phyloP scores from a whole-genome alignment of 2,797 vertebrate genomes.

The Schizothorax lantsangensis region DNA sequence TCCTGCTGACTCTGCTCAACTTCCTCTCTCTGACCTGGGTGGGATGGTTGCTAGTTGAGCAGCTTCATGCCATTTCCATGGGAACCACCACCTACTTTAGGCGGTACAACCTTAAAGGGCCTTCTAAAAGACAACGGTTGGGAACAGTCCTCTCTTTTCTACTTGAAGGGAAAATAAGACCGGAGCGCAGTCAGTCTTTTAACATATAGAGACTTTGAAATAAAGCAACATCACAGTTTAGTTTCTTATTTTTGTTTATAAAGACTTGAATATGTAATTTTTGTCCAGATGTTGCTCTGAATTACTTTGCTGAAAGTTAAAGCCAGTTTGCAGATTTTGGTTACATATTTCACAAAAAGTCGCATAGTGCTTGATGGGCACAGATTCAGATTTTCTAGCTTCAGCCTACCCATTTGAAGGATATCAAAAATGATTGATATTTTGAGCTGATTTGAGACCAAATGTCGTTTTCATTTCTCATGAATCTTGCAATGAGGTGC shows the following conservation, averaged over 20 bases:
- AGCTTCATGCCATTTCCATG: constrained; percentile 75
- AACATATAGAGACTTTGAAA: constrained; percentile 70
- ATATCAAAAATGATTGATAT: not conserved
- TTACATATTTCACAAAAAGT: not conserved
- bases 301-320: not conserved
- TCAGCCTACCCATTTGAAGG: too few relatives aligned
- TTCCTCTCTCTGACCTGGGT: constrained; percentile 78
- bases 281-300: not conserved
- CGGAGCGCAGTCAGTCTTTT: constrained; percentile 64
- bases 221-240: not conserved
- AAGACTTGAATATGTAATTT: not conserved
- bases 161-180: constrained; percentile 70
- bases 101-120: constrained; percentile 62
- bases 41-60: constrained; percentile 78
- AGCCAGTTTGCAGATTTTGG: not conserved
- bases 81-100: constrained; percentile 79
- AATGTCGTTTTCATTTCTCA: not conserved
- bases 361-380: not conserved
- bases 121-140: constrained; percentile 69
- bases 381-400: not conserved
- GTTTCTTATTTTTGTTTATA: not conserved
- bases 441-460: not conserved
- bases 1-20: constrained; percentile 76
- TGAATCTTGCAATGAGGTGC: not conserved
- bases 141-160: constrained; percentile 72